These are phyloP conservation scores for Xenentodon cancila DNA, from an alignment of 2,797 vertebrate genomes.

Conservation along the genomic window DNA sequence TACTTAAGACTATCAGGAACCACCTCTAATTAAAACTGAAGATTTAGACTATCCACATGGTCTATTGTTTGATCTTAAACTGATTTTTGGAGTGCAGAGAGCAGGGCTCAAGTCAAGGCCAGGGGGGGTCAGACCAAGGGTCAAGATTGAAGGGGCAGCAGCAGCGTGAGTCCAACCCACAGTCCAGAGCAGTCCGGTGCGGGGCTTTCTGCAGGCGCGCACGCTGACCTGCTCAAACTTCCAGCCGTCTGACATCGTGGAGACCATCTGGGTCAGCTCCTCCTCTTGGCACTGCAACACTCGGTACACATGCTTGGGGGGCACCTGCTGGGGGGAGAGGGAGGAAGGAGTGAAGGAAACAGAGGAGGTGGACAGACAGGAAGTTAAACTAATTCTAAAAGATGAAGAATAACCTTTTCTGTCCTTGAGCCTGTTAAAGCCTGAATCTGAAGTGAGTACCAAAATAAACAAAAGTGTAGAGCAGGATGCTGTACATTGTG, in stretches of 20 bases:
- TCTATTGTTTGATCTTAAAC: no score
- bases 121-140: conserved; percentile 61
- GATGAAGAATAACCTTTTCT: no score
- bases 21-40: no score
- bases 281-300: conserved; percentile 98
- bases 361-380: background rate
- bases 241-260: conserved; percentile 99
- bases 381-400: no score
- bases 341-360: background rate
- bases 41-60: no score
- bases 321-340: conserved; percentile 82
- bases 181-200: conserved; percentile 88
- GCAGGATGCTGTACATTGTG: no score
- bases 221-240: conserved; percentile 97
- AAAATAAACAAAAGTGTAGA: no score
- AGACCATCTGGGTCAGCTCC: conserved; percentile 98
- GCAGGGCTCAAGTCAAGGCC: conserved; percentile 39
- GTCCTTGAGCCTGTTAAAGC: no score
- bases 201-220: conserved; percentile 85
- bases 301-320: conserved; percentile 96
- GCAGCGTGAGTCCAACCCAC: conserved; percentile 87
- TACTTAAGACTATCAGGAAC: no score
- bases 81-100: conserved; percentile 33
- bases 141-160: conserved; percentile 77
- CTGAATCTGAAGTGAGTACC: no score